Evolutionary conservation across 2,888 invertebrate species (phyloP), one percentile per base, ranked within the genome.

Genomic region (Volucella zonaria): DNA sequence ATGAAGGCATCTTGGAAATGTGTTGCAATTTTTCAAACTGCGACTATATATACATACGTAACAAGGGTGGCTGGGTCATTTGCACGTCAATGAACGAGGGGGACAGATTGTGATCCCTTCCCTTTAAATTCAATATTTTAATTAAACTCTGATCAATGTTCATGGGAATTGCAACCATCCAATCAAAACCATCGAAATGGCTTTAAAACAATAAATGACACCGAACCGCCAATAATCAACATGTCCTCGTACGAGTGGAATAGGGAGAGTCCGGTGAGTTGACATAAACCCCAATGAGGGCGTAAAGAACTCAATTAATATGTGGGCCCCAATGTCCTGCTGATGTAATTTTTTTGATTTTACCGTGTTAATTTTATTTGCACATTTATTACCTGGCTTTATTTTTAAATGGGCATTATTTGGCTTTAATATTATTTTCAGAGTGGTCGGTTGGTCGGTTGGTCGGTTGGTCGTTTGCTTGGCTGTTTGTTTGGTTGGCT

Each of bases 371-470:
- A 85, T 85, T 85, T 85, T 85, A 85, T 85, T 85, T 85, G 85
- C 85, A 85, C 85, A 85, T 81, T 85, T 85, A 85, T 85, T 85
- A 85, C 85, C 85, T 85, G 85, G 47, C 81, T 81, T 85, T 81
- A 81, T 77, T 80, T 77, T 71, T 80, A 85, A 85, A 85, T 85
- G 85, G 68, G 81, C 73, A 85, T 85, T 81, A 81, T 85, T 85
- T 81, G 81, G 70, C 81, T 81, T 82, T 74, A 78, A 81, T 61
- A 77, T 77, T 64, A 73, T 71, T 61, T 74, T 66, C 66, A 75
- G 79, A 66, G 15, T 31, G 71, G 70, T 64, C 23, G n/a, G 51
- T 18, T 11, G 54, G 47, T 43, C 51, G 38, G 9, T 87, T 87
- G 82, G 82, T 86, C 86, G 67, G 42, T 86, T 78, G 59, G 56